Base-by-base conservation (phyloP, 2,113 vertebrate species). In the Micronycteris hirsuta region DNA sequence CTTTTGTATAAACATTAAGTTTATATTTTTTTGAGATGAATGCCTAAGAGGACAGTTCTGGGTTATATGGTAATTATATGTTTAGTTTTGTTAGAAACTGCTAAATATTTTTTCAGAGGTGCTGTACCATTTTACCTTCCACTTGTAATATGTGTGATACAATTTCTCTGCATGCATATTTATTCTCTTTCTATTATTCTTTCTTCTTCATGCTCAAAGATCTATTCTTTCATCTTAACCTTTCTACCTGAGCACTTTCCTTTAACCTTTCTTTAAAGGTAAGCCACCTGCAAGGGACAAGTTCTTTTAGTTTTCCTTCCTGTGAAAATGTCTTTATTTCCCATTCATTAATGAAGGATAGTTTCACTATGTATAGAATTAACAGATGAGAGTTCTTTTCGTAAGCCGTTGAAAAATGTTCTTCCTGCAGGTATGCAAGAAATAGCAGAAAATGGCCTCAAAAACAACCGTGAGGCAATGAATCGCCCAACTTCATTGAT, bases 351-450 rank as follows among this genome's bases (percentile, higher is more conserved):
- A 38, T 82, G 31, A 82, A 22, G 17, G 52, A 63, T 78, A 89
- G 7, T 84, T 91, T 58, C 8, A 28, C 41, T 77, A 36, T 65
- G 10, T 85, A 61, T 65, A 65, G 28, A 96, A 93, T 85, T 87
- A 45, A 77, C 11, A 11, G 41, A n/a, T 80, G 45, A 86, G n/a
- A 93, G n/a, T 85, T 91, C 19, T 81, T 94, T 93, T 65, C 61
- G 65, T 92, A 87, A 92, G 56, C 68, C 70, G 14, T 84, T 56
- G 19, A 78, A 94, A 96, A 87, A 67, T 90, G 33, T 94, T 94
- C 67, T 94, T 87, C 33, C 76, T 71, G 4, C 93, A 93, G 61
- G 4, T 63, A 26, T 77, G 17, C 52, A 26, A 71, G 22, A 36
- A 90, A 17, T 24, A 91, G 43, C 43, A 90, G 85, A 93, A 91